Percentiles rank a stretch among this genome's conserved stretches.
Conservation (phyloP, 2,888 invertebrate species). For the Euphydryas editha region DNA sequence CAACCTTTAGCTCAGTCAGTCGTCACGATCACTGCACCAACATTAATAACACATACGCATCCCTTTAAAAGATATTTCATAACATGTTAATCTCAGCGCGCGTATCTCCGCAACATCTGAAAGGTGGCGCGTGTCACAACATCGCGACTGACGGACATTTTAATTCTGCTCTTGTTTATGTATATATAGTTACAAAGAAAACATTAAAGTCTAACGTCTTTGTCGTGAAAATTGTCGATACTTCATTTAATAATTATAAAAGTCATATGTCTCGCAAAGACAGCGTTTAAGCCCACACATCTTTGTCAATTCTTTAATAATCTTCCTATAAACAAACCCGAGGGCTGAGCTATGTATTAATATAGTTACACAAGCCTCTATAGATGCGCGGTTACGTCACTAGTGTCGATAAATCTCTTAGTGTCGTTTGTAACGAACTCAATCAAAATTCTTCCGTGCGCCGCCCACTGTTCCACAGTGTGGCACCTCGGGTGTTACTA, state of each 20-base stretch:
- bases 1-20: no score
- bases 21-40: no score
- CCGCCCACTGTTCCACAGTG: conserved; percentile 44
- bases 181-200: no score
- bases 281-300: no score
- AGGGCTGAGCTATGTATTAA: no score
- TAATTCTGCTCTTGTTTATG: background rate
- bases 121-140: background rate
- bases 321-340: no score
- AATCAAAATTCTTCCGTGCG: conserved; percentile 60
- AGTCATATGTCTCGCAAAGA: background rate
- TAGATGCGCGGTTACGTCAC: conserved; percentile 13
- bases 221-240: background rate
- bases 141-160: background rate
- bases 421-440: conserved; percentile 47
- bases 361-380: background rate
- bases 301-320: no score
- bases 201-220: background rate
- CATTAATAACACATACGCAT: no score
- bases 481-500: conserved; percentile 25
- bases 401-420: conserved; percentile 38
- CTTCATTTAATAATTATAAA: no score
- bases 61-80: conserved; percentile 1
- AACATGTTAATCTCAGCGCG: conserved; percentile 9
- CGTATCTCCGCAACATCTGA: no score